Percentiles rank a stretch among this genome's conserved stretches.
Evolutionary conservation across 2,797 vertebrate genomes (phyloP).

Genomic region (Phalanger gymnotis): DNA sequence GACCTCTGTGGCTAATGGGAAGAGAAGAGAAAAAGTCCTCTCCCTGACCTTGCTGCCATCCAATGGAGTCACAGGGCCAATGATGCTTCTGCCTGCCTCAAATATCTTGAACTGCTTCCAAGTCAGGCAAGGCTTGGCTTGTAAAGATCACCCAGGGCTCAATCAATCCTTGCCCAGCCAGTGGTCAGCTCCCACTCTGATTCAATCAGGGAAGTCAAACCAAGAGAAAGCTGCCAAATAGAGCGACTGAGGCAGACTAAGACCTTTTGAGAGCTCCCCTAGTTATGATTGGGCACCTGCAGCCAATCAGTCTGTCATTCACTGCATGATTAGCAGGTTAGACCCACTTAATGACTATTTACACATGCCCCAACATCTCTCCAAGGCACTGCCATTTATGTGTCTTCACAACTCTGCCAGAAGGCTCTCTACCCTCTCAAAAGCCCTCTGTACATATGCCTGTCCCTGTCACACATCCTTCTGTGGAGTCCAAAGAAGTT

Average conservation of each 20-base stretch:
- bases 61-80: too few relatives aligned
- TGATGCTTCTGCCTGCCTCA: not conserved
- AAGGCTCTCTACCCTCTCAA: not conserved
- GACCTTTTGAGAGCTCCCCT: not conserved
- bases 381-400: not conserved
- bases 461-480: not conserved
- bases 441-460: not conserved
- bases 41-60: not conserved
- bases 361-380: not conserved
- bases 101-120: not conserved
- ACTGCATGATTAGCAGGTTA: not conserved
- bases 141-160: not conserved
- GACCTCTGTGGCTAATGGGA: not conserved
- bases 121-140: not conserved
- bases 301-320: not conserved
- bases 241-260: not conserved
- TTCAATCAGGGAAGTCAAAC: not conserved
- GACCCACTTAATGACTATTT: not conserved
- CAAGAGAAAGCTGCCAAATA: not conserved
- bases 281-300: not conserved
- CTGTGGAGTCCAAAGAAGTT: not conserved
- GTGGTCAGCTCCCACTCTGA: not conserved
- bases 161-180: not conserved
- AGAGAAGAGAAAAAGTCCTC: not conserved
- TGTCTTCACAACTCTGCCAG: not conserved